A percentile compares a stretch with the other conserved stretches of the same genome.
phyloP scores from a whole-genome alignment of 2,113 vertebrate species.

The Pedionomus torquatus region DNA sequence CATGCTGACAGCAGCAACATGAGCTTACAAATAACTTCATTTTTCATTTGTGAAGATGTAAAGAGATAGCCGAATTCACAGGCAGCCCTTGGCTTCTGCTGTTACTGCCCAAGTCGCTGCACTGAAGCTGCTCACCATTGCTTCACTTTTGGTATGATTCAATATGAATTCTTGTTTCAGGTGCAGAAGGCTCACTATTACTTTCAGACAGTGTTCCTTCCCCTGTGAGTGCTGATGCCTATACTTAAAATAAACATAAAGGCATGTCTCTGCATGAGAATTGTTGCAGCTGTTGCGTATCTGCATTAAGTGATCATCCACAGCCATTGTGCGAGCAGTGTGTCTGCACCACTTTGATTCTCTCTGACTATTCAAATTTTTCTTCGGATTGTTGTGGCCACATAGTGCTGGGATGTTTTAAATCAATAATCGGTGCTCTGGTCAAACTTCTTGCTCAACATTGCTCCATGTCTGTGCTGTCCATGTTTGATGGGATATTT shows the following conservation, averaged over 20 bases:
- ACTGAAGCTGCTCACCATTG: background rate
- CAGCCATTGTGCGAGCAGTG: background rate
- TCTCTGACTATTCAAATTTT: background rate
- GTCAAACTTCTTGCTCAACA: slow-evolving; percentile 54
- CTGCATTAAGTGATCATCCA: slow-evolving; percentile 44
- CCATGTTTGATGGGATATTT: slow-evolving; percentile 13
- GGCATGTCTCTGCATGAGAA: slow-evolving; percentile 31
- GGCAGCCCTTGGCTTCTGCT: background rate
- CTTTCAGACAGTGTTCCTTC: background rate
- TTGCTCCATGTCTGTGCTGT: background rate
- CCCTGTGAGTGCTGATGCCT: background rate
- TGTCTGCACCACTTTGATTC: background rate
- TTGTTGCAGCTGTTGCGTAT: slow-evolving; percentile 47
- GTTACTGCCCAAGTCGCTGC: background rate
- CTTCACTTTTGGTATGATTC: background rate
- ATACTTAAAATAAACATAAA: background rate
- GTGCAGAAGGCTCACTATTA: background rate
- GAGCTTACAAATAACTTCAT: background rate
- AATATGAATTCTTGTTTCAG: background rate
- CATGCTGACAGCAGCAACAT: background rate
- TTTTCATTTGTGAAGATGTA: background rate
- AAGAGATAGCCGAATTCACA: background rate
- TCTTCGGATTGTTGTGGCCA: slow-evolving; percentile 19
- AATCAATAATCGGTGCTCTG: slow-evolving; percentile 35
- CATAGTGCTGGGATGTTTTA: slow-evolving; percentile 39